Evolutionary conservation across 2,888 invertebrate genomes (phyloP).

Genomic region (Frankliniella intonsa): DNA sequence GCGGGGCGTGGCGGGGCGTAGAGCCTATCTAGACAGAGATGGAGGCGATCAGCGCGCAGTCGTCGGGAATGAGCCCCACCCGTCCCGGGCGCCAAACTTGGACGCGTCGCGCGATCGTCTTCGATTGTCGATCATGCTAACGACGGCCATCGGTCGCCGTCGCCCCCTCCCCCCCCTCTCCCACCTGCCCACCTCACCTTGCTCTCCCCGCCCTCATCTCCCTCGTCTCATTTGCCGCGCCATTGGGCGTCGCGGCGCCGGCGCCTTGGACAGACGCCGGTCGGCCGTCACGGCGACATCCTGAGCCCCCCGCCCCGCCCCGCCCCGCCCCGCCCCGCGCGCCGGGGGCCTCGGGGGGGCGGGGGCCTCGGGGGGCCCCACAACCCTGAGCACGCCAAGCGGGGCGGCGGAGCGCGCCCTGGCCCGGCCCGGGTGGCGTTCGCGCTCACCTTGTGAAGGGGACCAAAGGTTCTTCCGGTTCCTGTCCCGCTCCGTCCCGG

Average conservation of each 20-base stretch:
- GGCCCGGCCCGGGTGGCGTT: not conserved
- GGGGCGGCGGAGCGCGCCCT: not conserved
- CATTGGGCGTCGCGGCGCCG: slow-evolving; percentile 7
- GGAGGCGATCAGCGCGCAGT: too few species aligned
- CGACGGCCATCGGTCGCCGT: slow-evolving; percentile 18
- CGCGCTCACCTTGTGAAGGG: not conserved
- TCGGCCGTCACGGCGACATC: not conserved
- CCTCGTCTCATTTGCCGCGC: not conserved
- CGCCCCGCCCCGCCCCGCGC: too few species aligned
- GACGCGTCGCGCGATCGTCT: not conserved
- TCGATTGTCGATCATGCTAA: slow-evolving; percentile 16
- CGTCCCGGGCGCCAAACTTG: too few species aligned
- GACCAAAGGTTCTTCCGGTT: too few species aligned
- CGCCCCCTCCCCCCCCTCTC: not conserved
- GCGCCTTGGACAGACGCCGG: not conserved
- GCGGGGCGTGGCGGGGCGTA: not conserved
- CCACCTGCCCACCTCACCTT: not conserved
- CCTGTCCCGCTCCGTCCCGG: too few species aligned
- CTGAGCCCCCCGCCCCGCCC: too few species aligned
- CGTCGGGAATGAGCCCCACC: too few species aligned
- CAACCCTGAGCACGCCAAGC: too few species aligned
- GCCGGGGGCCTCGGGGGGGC: too few species aligned
- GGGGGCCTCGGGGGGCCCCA: too few species aligned
- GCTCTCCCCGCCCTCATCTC: not conserved
- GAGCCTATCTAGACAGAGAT: too few species aligned